These are phyloP conservation scores for Hipparchia semele DNA, from an alignment of 2,888 invertebrate genomes.

Conservation along the genomic window DNA sequence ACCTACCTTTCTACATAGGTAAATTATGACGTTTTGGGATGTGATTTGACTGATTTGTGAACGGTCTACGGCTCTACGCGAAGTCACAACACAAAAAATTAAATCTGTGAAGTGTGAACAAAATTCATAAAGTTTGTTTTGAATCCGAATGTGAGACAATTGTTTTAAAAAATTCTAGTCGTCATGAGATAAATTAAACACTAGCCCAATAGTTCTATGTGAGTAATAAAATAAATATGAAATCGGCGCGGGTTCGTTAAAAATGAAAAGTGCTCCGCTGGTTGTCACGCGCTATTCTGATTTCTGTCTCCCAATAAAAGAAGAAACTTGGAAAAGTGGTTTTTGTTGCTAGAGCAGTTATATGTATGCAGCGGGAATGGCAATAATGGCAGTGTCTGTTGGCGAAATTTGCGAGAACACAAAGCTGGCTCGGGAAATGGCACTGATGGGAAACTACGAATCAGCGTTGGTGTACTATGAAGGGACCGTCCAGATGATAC, in stretches of 20 bases:
- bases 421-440: constrained; percentile 97
- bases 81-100: neutral
- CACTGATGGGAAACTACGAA: constrained; percentile 97
- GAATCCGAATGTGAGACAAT: constrained; percentile 57
- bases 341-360: constrained; percentile 67
- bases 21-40: constrained; percentile 9
- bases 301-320: constrained; percentile 49
- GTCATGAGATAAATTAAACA: constrained; percentile 57
- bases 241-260: constrained; percentile 42
- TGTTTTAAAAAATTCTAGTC: constrained; percentile 55
- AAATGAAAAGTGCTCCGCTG: constrained; percentile 66
- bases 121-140: constrained; percentile 75
- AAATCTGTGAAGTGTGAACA: constrained; percentile 8
- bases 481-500: constrained; percentile 95
- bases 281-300: constrained; percentile 61
- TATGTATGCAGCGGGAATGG: constrained; percentile 84
- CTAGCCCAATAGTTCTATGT: constrained; percentile 41
- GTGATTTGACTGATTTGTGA: constrained; percentile 42
- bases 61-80: constrained; percentile 33
- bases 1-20: too few species aligned
- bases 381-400: constrained; percentile 94
- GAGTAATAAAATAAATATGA: constrained; percentile 49
- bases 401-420: constrained; percentile 97
- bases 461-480: constrained; percentile 97
- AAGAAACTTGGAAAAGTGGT: constrained; percentile 32